phyloP scores from a whole-genome alignment of 2,888 invertebrate genomes.

The Xylocampa areola region DNA sequence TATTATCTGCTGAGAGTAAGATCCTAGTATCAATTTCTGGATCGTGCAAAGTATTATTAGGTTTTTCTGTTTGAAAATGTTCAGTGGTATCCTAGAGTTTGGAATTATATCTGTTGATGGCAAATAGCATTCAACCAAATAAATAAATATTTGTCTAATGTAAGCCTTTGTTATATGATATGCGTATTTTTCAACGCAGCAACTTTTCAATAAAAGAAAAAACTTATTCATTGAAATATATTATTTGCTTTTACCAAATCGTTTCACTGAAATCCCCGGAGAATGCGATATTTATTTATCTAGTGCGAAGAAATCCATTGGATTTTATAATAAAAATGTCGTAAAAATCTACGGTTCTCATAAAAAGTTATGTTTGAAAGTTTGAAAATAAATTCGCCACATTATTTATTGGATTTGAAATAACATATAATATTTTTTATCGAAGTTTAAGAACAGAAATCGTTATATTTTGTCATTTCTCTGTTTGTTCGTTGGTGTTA shows the following conservation, averaged over 20 bases:
- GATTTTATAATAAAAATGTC: constrained; percentile 23
- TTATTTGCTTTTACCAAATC: constrained; percentile 2
- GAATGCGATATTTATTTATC: constrained; percentile 12
- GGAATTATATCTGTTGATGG: too few relatives aligned
- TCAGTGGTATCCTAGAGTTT: too few relatives aligned
- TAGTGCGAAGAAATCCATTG: constrained; percentile 16
- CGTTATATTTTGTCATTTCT: too few relatives aligned
- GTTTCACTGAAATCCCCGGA: constrained; percentile 7
- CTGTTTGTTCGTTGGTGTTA: too few relatives aligned
- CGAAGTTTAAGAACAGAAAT: constrained; percentile 3
- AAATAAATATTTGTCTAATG: too few relatives aligned
- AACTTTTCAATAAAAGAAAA: neutral
- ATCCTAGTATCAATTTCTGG: too few relatives aligned
- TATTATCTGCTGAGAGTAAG: too few relatives aligned
- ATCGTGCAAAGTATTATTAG: too few relatives aligned
- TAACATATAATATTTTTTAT: constrained; percentile 3
- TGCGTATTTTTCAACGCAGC: neutral
- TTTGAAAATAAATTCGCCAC: constrained; percentile 20
- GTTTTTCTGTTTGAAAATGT: too few relatives aligned
- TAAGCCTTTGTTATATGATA: too few relatives aligned
- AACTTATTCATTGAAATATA: constrained; percentile 2
- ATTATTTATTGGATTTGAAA: constrained; percentile 26
- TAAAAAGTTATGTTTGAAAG: constrained; percentile 32
- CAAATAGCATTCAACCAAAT: too few relatives aligned
- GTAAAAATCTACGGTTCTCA: constrained; percentile 13